phyloP scores from a whole-genome alignment of 1,140 invertebrate genomes.

The Acromyrmex charruanus region DNA sequence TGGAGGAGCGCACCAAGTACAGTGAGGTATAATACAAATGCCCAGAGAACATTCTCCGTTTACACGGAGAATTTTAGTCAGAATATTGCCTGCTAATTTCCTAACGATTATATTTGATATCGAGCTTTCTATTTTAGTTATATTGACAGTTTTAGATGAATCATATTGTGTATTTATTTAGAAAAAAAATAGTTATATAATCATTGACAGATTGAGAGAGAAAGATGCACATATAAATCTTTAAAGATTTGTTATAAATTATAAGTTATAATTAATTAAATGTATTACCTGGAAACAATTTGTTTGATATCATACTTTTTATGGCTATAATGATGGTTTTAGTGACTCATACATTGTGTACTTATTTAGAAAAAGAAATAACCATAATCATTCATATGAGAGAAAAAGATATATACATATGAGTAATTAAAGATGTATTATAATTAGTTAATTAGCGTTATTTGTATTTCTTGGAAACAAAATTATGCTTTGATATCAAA shows the following conservation, averaged over 20 bases:
- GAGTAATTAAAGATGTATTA: not conserved
- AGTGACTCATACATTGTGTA: not conserved
- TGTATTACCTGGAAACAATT: not conserved
- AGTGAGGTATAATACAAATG: slow-evolving; percentile 84
- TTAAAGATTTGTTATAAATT: no score
- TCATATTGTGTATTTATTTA: not conserved
- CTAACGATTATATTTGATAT: not conserved
- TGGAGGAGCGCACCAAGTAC: slow-evolving; percentile 90
- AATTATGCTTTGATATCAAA: no score
- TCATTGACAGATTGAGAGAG: not conserved
- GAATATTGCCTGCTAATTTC: not conserved
- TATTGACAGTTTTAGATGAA: not conserved
- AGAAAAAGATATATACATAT: not conserved
- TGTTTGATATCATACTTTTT: not conserved
- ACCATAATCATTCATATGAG: not conserved
- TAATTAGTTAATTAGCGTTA: not conserved
- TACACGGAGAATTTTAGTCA: not conserved
- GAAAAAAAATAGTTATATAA: not conserved
- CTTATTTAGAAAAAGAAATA: not conserved
- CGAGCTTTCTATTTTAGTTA: not conserved
- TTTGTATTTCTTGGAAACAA: not conserved
- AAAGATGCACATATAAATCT: not conserved
- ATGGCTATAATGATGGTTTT: not conserved
- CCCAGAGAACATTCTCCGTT: not conserved
- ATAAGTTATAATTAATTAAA: no score